Evolutionary conservation across 2,797 vertebrate species (phyloP), one percentile per base, ranked within the genome.

Genomic region (Chiroxiphia lanceolata): DNA sequence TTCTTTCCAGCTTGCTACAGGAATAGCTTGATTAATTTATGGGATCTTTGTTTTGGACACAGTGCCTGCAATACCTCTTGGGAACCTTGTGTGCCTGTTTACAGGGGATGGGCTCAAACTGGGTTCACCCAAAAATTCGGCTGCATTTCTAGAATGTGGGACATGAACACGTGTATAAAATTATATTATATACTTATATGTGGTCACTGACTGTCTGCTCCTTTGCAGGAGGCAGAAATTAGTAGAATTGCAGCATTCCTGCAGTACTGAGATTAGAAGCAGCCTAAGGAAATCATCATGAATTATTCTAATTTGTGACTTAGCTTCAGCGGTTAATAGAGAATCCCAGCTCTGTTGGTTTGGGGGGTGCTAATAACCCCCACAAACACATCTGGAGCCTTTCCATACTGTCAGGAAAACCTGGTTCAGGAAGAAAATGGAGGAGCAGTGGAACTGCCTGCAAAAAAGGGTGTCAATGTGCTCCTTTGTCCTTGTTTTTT

Each of bases 11-110:
- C 67, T 72, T 89, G 89, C 56, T 74, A 56, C 1, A 3, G 75
- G 83, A 94, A 84, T 69, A 91, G 68, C 78, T 91, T 78, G 75
- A 91, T 94, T 95, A 93, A 94, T 95, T 96, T 94, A 91, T 91
- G 83, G 23, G 33, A 50, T 86, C 70, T 93, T 75, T 91, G 63
- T 94, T 95, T 92, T 89, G 79, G 44, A 83, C 29, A 38, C 36
- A 67, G 56, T 59, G 80, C 51, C 48, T 86, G 59, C 40, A 63
- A 42, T 80, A 14, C 42, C 65, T n/a, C 57, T 70, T 20, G 29
- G 64, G 53, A 80, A 48, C 33, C 36, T 27, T 64, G 60, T 56
- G 72, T 87, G 59, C 74, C 61, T 84, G n/a, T 21, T 18, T 86
- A 34, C 22, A 36, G 44, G 45, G 6, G 14, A 50, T 72, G 45